Percentiles rank a stretch among this genome's conserved stretches.
phyloP scores from a whole-genome alignment of 2,888 invertebrate species.

The Crepidodera aurea region DNA sequence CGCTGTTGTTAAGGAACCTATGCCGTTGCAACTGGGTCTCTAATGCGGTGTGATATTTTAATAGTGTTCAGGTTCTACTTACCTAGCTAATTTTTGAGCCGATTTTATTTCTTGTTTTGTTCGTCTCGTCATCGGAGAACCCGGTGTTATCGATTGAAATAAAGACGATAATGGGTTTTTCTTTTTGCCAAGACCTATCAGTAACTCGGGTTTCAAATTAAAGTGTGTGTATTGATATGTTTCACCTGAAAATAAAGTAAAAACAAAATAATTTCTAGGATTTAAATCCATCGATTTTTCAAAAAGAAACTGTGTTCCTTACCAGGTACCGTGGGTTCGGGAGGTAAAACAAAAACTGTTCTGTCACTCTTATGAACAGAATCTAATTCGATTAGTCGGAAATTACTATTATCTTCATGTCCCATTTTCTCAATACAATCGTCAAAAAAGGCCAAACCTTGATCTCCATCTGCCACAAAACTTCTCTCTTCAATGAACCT shows the following conservation, averaged over 20 bases:
- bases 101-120: slow-evolving; percentile 96
- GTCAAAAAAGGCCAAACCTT: slow-evolving; percentile 95
- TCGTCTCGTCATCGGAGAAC: slow-evolving; percentile 90
- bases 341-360: slow-evolving; percentile 94
- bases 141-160: slow-evolving; percentile 66
- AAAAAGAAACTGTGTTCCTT: too few species aligned
- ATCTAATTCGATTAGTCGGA: slow-evolving; percentile 83
- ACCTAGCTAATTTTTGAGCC: slow-evolving; percentile 82
- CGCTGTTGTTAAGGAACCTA: too few species aligned
- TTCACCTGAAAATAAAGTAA: slow-evolving; percentile 37
- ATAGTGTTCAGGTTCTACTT: too few species aligned
- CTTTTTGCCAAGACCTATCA: slow-evolving; percentile 57
- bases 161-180: slow-evolving; percentile 55
- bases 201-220: slow-evolving; percentile 66
- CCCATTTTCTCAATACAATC: slow-evolving; percentile 89
- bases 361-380: slow-evolving; percentile 83
- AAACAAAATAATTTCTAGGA: not conserved
- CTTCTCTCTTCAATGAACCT: slow-evolving; percentile 96
- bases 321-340: slow-evolving; percentile 72
- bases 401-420: slow-evolving; percentile 66
- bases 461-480: slow-evolving; percentile 98
- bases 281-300: too few species aligned
- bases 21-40: too few species aligned
- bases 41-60: too few species aligned
- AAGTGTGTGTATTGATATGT: slow-evolving; percentile 43